Percentiles rank a stretch among this genome's conserved stretches.
Conservation (phyloP, 2,888 invertebrate species). For the Timema cristinae region DNA sequence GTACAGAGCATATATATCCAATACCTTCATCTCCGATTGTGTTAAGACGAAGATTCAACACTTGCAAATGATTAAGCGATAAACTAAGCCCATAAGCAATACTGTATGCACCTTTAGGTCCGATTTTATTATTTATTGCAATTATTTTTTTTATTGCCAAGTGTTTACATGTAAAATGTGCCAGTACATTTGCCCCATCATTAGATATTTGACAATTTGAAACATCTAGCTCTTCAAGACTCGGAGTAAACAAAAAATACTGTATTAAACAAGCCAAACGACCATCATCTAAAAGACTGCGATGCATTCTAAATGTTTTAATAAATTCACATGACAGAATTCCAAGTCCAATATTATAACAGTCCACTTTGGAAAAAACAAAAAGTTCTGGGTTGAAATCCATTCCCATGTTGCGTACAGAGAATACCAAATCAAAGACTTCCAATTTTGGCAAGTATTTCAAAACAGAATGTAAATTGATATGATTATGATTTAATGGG, state of each 20-base stretch:
- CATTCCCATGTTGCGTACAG: not conserved
- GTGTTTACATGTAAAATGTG: conserved; percentile 2
- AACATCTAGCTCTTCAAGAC: not conserved
- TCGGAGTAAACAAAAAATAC: not conserved
- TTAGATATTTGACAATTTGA: conserved; percentile 7
- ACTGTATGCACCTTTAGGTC: not conserved
- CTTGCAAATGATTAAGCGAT: not conserved
- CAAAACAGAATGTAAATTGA: not conserved
- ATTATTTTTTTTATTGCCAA: not conserved
- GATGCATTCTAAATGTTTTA: not conserved
- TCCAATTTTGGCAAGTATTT: not conserved
- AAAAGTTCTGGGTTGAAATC: conserved; percentile 4
- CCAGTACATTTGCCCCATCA: not conserved
- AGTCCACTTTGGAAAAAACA: conserved; percentile 9
- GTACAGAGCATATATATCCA: not conserved
- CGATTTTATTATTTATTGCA: conserved; percentile 7
- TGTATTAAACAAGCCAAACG: not conserved
- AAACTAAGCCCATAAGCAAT: not conserved
- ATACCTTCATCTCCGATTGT: conserved; percentile 5
- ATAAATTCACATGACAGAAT: not conserved
- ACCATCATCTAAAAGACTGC: conserved; percentile 7
- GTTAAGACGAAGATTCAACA: not conserved
- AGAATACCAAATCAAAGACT: conserved; percentile 3
- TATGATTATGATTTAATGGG: not conserved
- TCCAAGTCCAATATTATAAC: conserved; percentile 6